phyloP scores from a whole-genome alignment of 1,140 invertebrate species.

The Cylas formicarius region DNA sequence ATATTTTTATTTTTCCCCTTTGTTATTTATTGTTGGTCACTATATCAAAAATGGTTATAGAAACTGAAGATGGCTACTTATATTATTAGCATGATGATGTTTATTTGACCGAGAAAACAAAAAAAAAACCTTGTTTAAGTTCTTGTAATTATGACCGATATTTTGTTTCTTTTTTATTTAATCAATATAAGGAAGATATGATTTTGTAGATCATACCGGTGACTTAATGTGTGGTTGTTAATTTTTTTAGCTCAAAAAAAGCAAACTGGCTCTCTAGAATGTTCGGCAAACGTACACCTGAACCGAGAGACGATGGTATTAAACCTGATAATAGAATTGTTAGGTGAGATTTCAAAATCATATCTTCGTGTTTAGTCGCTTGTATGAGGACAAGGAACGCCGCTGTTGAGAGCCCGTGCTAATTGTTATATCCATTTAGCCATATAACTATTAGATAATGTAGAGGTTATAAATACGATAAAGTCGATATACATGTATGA shows the following conservation, averaged over 20 bases:
- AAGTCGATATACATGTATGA: slow-evolving; percentile 2
- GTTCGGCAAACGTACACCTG: slow-evolving; percentile 42
- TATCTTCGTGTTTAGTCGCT: slow-evolving; percentile 38
- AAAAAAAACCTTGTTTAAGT: neutral
- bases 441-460: no score
- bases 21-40: no score
- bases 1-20: no score
- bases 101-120: neutral
- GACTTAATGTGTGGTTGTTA: slow-evolving; percentile 7
- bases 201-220: slow-evolving; percentile 15
- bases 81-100: neutral
- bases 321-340: slow-evolving; percentile 44
- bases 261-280: slow-evolving; percentile 47
- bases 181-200: slow-evolving; percentile 16
- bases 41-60: no score
- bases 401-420: no score
- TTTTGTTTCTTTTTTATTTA: no score
- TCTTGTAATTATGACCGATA: neutral
- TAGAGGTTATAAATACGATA: no score
- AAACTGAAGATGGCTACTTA: no score
- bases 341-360: slow-evolving; percentile 46
- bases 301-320: slow-evolving; percentile 36
- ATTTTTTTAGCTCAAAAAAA: slow-evolving; percentile 28
- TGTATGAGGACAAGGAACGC: no score
- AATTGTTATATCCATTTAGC: no score